Evolutionary conservation across 2,888 invertebrate genomes (phyloP), one percentile per base, ranked within the genome.

Genomic region (Conus canariensis): DNA sequence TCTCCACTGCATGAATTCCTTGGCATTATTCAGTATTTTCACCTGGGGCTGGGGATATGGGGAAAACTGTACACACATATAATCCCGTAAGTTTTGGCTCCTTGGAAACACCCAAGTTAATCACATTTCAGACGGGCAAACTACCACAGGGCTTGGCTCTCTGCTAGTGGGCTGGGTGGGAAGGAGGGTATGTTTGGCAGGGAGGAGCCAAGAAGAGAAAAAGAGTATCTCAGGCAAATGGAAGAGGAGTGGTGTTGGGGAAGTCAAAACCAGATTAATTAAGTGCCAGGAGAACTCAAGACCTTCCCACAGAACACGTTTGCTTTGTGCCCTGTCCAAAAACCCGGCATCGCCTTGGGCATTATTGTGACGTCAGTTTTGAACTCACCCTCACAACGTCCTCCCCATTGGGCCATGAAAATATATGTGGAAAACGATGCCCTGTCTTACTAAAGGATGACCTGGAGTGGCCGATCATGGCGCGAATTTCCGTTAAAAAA

Each of bases 11-110:
- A 56, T 30, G 59, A 83, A 83, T 88, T 30, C 22, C 64, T 64
- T 64, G 67, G 88, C 19, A 83, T 88, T 67, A 67, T n/a, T 88
- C 83, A 88, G 30, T 59, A 88, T 88, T 88, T 83, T 59, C 6
- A n/a, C 60, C 88, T 88, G 88, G 67, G 67, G 45, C 45, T 45
- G 30, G 83, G 30, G 58, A 83, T 88, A 60, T 88, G 56, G 56
- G 16, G 16, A 67, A n/a, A n/a, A 67, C 9, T 67, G 67, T 67
- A 6, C 67, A 67, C 45, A 45, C 67, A 67, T 83, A 88, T 88
- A 88, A 88, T 88, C 83, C 88, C 88, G 6, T 83, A 88, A 83
- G 88, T 88, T 88, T 83, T 83, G 83, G 83, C 80, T 88, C 82
- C 88, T 83, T n/a, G 83, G n/a, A 59, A 58, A 83, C 83, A 83